Conservation (phyloP, 2,797 vertebrate species). For the Streptopelia turtur region DNA sequence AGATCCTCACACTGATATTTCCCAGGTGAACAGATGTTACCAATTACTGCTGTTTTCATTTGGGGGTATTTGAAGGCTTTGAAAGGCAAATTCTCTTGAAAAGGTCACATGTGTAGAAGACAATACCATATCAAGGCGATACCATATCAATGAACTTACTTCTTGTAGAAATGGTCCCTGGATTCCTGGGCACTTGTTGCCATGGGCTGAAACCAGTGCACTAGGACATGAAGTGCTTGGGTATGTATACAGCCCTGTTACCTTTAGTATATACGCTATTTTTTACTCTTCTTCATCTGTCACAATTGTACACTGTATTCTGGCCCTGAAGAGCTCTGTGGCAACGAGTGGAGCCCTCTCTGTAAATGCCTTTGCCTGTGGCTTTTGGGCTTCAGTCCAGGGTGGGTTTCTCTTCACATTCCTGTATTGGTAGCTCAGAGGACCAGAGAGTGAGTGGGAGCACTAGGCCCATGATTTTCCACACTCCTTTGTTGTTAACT, state of each 20-base stretch:
- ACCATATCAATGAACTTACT: accelerated
- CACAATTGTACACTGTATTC: not conserved
- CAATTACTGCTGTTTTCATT: not conserved
- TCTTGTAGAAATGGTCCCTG: not conserved
- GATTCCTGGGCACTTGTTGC: not conserved
- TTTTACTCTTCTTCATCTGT: not conserved
- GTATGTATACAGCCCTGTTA: not conserved
- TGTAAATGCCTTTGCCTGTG: not conserved
- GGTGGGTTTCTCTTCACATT: not conserved
- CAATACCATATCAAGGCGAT: too few relatives aligned
- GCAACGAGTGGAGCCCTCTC: not conserved
- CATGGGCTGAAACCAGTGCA: not conserved
- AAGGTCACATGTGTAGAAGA: accelerated
- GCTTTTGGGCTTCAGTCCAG: not conserved
- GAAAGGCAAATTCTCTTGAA: not conserved
- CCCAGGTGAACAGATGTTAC: not conserved
- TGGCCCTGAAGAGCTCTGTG: not conserved
- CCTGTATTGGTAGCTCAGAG: not conserved
- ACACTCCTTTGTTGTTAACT: not conserved
- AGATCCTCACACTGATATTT: not conserved
- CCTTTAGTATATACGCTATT: not conserved
- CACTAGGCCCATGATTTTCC: not conserved
- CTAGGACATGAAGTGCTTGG: not conserved
- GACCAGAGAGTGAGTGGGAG: not conserved
- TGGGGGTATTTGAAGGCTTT: not conserved